Evolutionary conservation across 2,797 vertebrate genomes (phyloP).

Genomic region (Chiloscyllium punctatum): DNA sequence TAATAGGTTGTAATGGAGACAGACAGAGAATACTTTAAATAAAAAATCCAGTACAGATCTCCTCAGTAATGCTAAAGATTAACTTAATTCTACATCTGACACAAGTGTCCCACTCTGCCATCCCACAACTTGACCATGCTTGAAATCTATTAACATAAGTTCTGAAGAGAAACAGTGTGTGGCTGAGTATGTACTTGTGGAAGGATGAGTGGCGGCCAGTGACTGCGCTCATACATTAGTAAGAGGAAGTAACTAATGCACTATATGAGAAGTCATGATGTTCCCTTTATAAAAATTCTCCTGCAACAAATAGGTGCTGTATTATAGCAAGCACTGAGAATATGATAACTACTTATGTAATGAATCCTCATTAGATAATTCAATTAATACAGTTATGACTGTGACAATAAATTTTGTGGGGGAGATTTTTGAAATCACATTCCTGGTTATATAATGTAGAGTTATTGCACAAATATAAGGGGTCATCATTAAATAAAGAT

Average conservation of each 20-base stretch:
- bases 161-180: background rate
- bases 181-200: background rate
- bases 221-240: background rate
- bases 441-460: background rate
- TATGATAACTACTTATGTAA: background rate
- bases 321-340: background rate
- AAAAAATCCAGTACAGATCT: background rate
- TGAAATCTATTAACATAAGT: background rate
- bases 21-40: background rate
- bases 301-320: background rate
- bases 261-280: background rate
- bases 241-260: background rate
- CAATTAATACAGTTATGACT: background rate
- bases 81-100: background rate
- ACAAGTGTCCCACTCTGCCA: too few relatives aligned
- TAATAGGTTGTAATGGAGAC: conserved; percentile 7
- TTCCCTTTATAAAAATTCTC: background rate
- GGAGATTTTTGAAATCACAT: background rate
- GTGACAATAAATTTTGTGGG: background rate
- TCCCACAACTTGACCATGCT: too few relatives aligned
- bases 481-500: background rate
- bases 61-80: background rate
- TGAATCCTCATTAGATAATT: background rate
- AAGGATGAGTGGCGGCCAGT: background rate
- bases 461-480: background rate